These are phyloP conservation scores for Anguilla anguilla DNA, from an alignment of 2,797 vertebrate species.

Conservation along the genomic window DNA sequence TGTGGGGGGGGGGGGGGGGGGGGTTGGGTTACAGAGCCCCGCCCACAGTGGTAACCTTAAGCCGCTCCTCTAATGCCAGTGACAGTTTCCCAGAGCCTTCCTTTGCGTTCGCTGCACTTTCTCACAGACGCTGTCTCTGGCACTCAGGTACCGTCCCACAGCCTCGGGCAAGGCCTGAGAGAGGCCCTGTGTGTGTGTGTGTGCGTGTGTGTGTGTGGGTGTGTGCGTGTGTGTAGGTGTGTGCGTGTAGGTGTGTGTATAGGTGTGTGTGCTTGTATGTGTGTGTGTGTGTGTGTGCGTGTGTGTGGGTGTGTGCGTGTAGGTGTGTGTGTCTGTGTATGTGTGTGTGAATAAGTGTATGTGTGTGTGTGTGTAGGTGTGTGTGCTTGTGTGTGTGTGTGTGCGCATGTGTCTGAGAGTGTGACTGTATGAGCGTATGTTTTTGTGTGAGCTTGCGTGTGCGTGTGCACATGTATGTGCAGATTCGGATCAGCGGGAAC, in stretches of 20 bases:
- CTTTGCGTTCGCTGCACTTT: background rate
- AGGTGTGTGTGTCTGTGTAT: no score
- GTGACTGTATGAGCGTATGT: no score
- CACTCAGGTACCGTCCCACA: background rate
- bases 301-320: no score
- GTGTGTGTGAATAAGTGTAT: background rate
- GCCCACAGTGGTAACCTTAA: background rate
- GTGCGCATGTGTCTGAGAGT: background rate
- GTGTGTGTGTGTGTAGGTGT: background rate
- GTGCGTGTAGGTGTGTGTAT: no score
- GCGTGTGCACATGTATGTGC: background rate
- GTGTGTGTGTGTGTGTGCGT: no score
- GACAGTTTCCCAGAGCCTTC: background rate
- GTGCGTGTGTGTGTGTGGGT: background rate
- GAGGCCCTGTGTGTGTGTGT: background rate
- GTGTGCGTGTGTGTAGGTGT: background rate
- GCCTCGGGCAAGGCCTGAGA: background rate
- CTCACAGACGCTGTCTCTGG: background rate
- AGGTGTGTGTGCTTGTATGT: no score
- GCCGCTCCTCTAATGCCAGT: background rate
- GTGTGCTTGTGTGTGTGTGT: background rate
- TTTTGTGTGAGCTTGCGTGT: no score
- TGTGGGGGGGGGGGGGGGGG: background rate
- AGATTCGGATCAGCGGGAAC: background rate
- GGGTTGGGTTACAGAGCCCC: background rate